Evolutionary conservation across 1,140 invertebrate species (phyloP).

Genomic region (Drosophila nannoptera): DNA sequence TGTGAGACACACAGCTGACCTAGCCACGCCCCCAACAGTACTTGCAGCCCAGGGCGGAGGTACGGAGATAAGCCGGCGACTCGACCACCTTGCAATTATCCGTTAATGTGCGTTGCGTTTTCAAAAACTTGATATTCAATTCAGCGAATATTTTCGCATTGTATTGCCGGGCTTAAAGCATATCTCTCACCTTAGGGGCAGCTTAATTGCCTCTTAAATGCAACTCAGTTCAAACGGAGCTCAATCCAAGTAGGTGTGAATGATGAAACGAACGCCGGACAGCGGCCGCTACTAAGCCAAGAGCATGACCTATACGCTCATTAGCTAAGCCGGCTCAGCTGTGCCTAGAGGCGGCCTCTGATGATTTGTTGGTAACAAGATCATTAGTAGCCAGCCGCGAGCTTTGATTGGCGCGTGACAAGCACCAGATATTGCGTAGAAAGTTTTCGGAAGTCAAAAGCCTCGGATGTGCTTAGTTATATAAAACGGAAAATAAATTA

Average conservation of each 20-base stretch:
- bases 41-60: conserved; percentile 25
- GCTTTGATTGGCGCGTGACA: conserved; percentile 16
- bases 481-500: not conserved
- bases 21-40: conserved; percentile 1
- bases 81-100: conserved; percentile 40
- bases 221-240: conserved; percentile 45
- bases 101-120: not conserved
- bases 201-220: conserved; percentile 54
- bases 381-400: conserved; percentile 10
- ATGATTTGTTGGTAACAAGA: conserved; percentile 48
- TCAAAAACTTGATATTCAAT: not conserved
- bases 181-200: conserved; percentile 34
- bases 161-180: conserved; percentile 18
- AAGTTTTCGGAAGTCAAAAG: conserved; percentile 25
- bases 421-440: conserved; percentile 7
- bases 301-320: conserved; percentile 65
- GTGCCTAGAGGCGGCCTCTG: conserved; percentile 27
- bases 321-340: conserved; percentile 41
- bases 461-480: conserved; percentile 4
- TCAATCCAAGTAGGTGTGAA: conserved; percentile 55
- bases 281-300: conserved; percentile 35
- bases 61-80: conserved; percentile 38
- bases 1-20: conserved; percentile 1
- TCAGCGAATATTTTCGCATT: conserved; percentile 1
- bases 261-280: conserved; percentile 44